These are phyloP conservation scores for Tenodera sinensis DNA, from an alignment of 2,888 invertebrate genomes.

Conservation along the genomic window DNA sequence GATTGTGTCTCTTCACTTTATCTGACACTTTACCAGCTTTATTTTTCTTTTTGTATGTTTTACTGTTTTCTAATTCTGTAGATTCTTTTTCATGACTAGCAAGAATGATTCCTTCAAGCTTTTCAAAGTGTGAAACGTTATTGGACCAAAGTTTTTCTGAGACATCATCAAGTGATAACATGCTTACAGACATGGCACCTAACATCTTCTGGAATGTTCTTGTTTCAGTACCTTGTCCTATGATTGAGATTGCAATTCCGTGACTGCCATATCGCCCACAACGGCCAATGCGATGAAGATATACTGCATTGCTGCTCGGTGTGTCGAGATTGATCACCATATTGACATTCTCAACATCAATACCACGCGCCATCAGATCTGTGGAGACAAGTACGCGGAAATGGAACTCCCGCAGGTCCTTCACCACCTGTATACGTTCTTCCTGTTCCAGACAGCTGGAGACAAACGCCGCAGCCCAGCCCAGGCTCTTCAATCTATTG, in stretches of 20 bases:
- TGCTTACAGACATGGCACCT: slow-evolving; percentile 40
- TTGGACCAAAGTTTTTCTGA: slow-evolving; percentile 39
- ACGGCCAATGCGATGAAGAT: slow-evolving; percentile 92
- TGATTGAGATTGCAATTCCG: slow-evolving; percentile 74
- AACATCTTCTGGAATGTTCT: slow-evolving; percentile 53
- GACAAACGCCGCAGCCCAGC: slow-evolving; percentile 76
- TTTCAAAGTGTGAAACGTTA: slow-evolving; percentile 37
- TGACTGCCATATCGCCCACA: slow-evolving; percentile 90
- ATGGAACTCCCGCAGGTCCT: slow-evolving; percentile 72
- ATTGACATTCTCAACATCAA: slow-evolving; percentile 91
- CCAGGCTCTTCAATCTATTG: slow-evolving; percentile 63
- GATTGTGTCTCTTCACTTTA: not conserved
- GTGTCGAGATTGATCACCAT: slow-evolving; percentile 90
- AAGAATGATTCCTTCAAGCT: slow-evolving; percentile 21
- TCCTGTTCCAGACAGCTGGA: slow-evolving; percentile 76
- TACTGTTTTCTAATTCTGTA: not conserved
- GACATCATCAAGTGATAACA: slow-evolving; percentile 15
- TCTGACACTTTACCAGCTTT: not conserved
- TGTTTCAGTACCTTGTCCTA: slow-evolving; percentile 63
- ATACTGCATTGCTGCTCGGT: slow-evolving; percentile 74
- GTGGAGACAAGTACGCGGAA: slow-evolving; percentile 87
- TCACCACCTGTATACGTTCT: slow-evolving; percentile 70
- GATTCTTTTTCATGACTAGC: not conserved
- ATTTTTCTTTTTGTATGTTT: not conserved
- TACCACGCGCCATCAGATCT: slow-evolving; percentile 87